Conservation (phyloP, 2,113 vertebrate species). For the Promerops cafer region DNA sequence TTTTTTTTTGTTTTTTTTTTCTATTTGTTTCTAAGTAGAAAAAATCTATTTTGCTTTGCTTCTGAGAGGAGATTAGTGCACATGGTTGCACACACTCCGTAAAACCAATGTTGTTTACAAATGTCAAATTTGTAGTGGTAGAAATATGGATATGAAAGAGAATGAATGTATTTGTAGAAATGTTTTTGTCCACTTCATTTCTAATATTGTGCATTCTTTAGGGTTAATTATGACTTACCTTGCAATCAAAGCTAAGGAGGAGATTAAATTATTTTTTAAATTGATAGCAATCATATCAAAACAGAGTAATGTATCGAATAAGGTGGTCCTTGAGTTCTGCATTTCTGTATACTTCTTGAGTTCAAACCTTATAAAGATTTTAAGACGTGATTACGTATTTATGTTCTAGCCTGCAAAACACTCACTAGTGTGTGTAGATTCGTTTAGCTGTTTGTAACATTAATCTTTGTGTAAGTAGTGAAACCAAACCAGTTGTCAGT, state of each 20-base stretch:
- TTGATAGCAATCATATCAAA: not conserved
- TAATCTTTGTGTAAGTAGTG: not conserved
- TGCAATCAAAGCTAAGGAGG: not conserved
- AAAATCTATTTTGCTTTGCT: not conserved
- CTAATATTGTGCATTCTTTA: not conserved
- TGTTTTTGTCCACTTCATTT: not conserved
- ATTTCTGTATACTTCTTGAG: not conserved
- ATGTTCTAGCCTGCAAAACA: not conserved
- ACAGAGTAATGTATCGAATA: not conserved
- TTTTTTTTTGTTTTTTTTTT: not conserved
- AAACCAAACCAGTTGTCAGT: not conserved
- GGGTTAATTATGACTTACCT: not conserved
- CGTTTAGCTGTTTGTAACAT: not conserved
- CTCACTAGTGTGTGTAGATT: not conserved
- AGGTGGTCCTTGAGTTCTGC: not conserved
- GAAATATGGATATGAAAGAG: not conserved
- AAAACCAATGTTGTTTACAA: not conserved
- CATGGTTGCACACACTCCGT: too few species aligned
- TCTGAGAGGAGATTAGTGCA: not conserved
- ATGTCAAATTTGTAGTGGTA: not conserved
- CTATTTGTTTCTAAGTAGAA: not conserved
- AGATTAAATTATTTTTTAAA: not conserved
- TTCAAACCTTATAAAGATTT: not conserved
- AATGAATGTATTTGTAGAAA: not conserved
- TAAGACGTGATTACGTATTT: not conserved